These are phyloP conservation scores for Columba livia DNA, from an alignment of 2,113 vertebrate genomes.

Conservation along the genomic window DNA sequence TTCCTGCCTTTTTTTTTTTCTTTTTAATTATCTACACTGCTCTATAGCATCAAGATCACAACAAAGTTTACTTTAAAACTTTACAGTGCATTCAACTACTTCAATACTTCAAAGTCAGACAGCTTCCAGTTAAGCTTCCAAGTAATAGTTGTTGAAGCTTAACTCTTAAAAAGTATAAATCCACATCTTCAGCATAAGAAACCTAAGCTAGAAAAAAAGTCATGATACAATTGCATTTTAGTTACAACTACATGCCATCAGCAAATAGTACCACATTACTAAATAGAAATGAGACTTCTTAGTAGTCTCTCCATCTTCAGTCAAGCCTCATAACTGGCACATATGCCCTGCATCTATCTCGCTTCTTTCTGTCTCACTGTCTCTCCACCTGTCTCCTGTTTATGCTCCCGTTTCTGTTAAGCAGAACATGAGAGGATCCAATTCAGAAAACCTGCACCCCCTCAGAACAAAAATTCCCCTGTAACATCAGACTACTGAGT, in stretches of 20 bases:
- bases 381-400: neutral
- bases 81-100: slow-evolving; percentile 32
- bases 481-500: neutral
- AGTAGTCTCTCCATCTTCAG: neutral
- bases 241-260: neutral
- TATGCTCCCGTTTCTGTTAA: neutral
- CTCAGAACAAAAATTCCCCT: neutral
- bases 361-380: neutral
- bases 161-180: neutral
- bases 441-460: neutral
- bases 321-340: neutral
- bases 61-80: neutral
- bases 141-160: neutral
- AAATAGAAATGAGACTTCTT: neutral
- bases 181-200: neutral
- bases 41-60: neutral
- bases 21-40: neutral
- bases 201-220: neutral
- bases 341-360: neutral
- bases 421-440: neutral
- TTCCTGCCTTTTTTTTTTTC: slow-evolving; percentile 11
- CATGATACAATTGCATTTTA: neutral
- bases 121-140: slow-evolving; percentile 28
- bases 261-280: neutral
- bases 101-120: slow-evolving; percentile 51